Evolutionary conservation across 2,797 vertebrate genomes (phyloP), one percentile per base, ranked within the genome.

Genomic region (Coregonus suidteri): DNA sequence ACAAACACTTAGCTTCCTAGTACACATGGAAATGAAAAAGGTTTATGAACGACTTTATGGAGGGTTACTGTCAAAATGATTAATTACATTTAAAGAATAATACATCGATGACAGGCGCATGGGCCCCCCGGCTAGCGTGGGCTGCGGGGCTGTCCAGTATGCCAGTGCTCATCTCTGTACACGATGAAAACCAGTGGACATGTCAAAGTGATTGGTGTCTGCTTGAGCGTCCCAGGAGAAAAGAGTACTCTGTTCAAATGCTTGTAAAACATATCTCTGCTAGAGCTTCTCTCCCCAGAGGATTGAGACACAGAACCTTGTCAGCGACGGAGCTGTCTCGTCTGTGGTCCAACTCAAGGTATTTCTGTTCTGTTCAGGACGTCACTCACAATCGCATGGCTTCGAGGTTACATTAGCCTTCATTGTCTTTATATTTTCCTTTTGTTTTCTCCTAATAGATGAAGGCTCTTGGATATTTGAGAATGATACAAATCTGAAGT

Each of bases 171-270:
- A 65, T 73, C 56, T 84, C 16, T 66, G 73, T 80, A 56, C 47
- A 37, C 20, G 74, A 37, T 35, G 71, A 37, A 75, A 76, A 87
- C 80, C 84, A 82, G 81, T 83, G 87, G 82, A 88, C 81, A 54
- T 79, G 86, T 90, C 88, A 91, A 85, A 90, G 88, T 91, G 91
- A 92, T 94, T 90, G 92, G 91, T 89, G 90, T 91, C 90, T 89
- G 81, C 88, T 83, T 82, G 83, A 84, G 77, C 81, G 75, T 90
- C 92, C 90, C 92, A 73, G 34, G 86, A 85, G 92, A 74, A 66
- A 76, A 74, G 82, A 72, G 83, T 84, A 80, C 79, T 88, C 82
- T 81, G 84, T 83, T 87, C 80, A 86, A 90, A 91, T 90, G 86
- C 83, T 87, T 91, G 85, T 93, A 93, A 92, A 93, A 92, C 88